Base-by-base conservation (phyloP, 2,797 vertebrate species). In the Melanotaenia boesemani region DNA sequence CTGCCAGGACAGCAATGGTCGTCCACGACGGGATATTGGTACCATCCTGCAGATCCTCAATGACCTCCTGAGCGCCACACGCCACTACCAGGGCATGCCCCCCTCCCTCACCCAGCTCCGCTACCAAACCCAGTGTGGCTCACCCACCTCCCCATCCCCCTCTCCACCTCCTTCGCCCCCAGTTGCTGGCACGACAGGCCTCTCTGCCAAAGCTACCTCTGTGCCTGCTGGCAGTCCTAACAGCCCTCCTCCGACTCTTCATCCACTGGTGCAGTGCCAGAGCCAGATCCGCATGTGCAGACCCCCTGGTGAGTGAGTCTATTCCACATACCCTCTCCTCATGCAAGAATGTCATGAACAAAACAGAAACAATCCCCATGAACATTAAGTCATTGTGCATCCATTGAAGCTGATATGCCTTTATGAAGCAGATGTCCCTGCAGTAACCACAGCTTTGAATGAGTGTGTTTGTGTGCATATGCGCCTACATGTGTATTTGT, bases 71-170 rank as follows among this genome's bases (percentile, higher is more conserved):
- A 98, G 97, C 1, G 98, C 98, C 85, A 99, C 98, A 0, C 94
- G 97, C 90, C 97, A 99, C 93, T 99, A 98, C 95, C 98, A 99
- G 94, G 98, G 98, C 89, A 97, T 99, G 96, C 97, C 98, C 3
- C 96, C 97, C 5, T 98, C 97, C 32, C 95, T 99, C 85, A 96
- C 96, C 0, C 97, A 99, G 94, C 96, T 99, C 60, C 97, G 97
- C 80, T 99, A 97, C 92, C 98, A 98, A 73, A 96, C 97, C 0
- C 97, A 98, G 89, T 99, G 97, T 62, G 84, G 96, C 3, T 88
- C 93, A 0, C 92, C 94, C 11, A 87, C 88, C 60, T 90, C 95
- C 18, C 91, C 94, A 0, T 93, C 95, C 1, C 94, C 95, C 2
- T 92, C 94, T 0, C 94, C 95, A 0, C 91, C 95, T 9, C 95